Percentiles rank a stretch among this genome's conserved stretches.
Conservation (phyloP, 2,113 vertebrate species). For the Echinops telfairi region DNA sequence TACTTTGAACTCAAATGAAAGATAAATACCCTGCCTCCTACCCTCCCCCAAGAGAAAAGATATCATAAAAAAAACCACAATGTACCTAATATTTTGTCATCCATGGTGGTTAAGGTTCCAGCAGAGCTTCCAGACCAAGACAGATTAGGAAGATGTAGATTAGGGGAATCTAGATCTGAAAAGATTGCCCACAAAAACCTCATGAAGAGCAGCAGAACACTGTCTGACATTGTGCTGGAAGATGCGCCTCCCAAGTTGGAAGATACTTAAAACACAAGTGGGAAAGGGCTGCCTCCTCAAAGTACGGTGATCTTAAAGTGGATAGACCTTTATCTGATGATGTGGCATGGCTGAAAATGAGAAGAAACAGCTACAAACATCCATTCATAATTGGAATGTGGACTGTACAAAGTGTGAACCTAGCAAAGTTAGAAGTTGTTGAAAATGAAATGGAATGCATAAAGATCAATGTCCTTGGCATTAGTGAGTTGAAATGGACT, state of each 20-base stretch:
- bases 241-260: not conserved
- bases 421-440: not conserved
- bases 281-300: not conserved
- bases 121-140: not conserved
- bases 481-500: not conserved
- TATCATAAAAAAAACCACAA: not conserved
- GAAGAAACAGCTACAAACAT: not conserved
- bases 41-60: not conserved
- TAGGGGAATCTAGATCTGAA: not conserved
- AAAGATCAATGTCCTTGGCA: not conserved
- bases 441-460: not conserved
- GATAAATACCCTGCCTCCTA: not conserved
- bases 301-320: not conserved
- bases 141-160: not conserved
- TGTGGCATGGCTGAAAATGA: not conserved
- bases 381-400: not conserved
- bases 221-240: not conserved
- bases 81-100: not conserved
- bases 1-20: conserved; percentile 38
- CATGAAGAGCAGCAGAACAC: not conserved
- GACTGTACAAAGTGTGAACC: not conserved
- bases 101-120: not conserved
- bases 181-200: not conserved
- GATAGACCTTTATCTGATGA: not conserved
- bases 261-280: not conserved